Conservation (phyloP, 2,888 invertebrate genomes). For the Andrena dorsata region DNA sequence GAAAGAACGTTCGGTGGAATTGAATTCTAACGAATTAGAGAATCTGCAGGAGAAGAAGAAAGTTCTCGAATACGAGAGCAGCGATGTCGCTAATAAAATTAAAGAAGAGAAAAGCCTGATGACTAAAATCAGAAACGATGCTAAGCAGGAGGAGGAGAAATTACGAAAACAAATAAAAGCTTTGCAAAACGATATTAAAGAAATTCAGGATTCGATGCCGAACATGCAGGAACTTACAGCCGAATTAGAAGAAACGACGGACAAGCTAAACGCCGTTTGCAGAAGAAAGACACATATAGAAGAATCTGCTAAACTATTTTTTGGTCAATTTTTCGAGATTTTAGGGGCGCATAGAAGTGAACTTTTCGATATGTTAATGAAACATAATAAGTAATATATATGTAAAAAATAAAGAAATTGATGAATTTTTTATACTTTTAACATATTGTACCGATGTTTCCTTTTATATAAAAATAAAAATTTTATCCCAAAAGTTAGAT, state of each 20-base stretch:
- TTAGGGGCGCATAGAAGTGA: slow-evolving; percentile 70
- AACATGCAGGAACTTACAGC: slow-evolving; percentile 47
- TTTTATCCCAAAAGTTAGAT: too few relatives aligned
- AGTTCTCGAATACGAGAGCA: slow-evolving; percentile 61
- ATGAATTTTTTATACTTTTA: too few relatives aligned
- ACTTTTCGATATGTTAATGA: slow-evolving; percentile 44
- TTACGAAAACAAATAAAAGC: slow-evolving; percentile 73
- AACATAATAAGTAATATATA: slow-evolving; percentile 10
- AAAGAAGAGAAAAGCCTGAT: slow-evolving; percentile 69
- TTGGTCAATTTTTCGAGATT: slow-evolving; percentile 71
- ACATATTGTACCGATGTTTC: too few relatives aligned
- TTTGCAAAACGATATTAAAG: slow-evolving; percentile 66
- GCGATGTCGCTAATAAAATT: slow-evolving; percentile 60
- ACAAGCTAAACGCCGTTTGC: slow-evolving; percentile 74
- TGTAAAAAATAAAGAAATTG: too few relatives aligned
- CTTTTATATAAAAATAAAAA: too few relatives aligned
- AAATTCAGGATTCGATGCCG: slow-evolving; percentile 63
- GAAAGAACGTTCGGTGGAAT: slow-evolving; percentile 50
- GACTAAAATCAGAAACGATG: slow-evolving; percentile 64
- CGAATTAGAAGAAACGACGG: slow-evolving; percentile 71
- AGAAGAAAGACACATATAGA: slow-evolving; percentile 70
- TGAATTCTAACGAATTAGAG: slow-evolving; percentile 61
- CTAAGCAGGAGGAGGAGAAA: slow-evolving; percentile 69
- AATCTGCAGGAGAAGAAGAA: slow-evolving; percentile 66
- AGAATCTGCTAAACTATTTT: slow-evolving; percentile 73